Base-by-base conservation (phyloP, 1,140 invertebrate genomes). In the Micrasema longulum region DNA sequence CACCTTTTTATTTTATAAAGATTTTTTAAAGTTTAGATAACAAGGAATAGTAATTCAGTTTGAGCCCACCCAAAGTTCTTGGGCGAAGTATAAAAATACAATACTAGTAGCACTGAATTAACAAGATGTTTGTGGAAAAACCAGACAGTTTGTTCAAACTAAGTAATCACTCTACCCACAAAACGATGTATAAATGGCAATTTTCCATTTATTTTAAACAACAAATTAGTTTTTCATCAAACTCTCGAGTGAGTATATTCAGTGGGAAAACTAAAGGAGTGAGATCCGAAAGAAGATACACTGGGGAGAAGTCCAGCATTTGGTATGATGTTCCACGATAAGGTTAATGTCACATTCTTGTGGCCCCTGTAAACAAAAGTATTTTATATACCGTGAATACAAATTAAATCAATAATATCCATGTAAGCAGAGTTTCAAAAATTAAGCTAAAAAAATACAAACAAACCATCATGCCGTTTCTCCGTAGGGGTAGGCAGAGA, bases 271-370 rank as follows among this genome's bases (percentile, higher is more conserved):
- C 89, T 88, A 81, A 99, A 96, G 53, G 88, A 89, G 81, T 98
- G 95, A 70, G 88, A 89, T 53, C 95, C 96, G 77, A 88, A 84
- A 12, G 93, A 93, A 82, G 89, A 89, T 36, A 97, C 89, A 77
- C 92, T 95, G 22, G 96, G 96, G 67, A 99, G 85, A 64, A 95
- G 86, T 43, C 98, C 98, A 77, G 97, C 97, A 88, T 99, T 99
- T 43, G 98, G 98, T 76, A 99, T 97, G 38, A 99, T 95, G 83
- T 99, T 99, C 95, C 97, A 99, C 0, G 95, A 95, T 12, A 99
- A 82, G n/a, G 91, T 93, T 55, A 99, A 84, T 2, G 96, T 97
- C 1, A 99, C 91, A 85, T 99, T 99, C 77, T 93, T 91, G 82
- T 98, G 97, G 52, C 91, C 94, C 78, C 94, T 97, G 86, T 48